Base-by-base conservation (phyloP, 64 coral and sea anemone species). In the Actinia equina region DNA sequence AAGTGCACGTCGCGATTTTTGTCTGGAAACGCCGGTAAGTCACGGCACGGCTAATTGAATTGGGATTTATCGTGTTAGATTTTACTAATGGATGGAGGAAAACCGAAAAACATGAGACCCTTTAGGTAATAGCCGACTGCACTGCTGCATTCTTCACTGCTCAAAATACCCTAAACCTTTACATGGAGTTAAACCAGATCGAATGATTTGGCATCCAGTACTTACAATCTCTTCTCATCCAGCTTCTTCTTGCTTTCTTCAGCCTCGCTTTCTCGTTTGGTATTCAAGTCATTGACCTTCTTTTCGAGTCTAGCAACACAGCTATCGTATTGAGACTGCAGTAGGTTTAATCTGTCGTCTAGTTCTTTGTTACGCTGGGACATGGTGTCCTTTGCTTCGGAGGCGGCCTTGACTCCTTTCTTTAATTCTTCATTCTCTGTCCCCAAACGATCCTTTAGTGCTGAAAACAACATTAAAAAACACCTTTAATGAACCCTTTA, bases 401-500 rank as follows among this genome's bases (percentile, higher is more conserved):
- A 84, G 5, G 83, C 45, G 14, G 85, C 71, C 44, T 95, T 86
- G 26, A 71, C 52, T 41, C 57, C 86, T 77, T 95, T 99, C 77
- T 95, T 95, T 11, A 99, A 55, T 1, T 90, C 93, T 74, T 99
- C 97, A 71, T 94, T 95, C 59, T 99, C 97, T 46, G 88, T 43
- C 18, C 71, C 87, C 42, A 93, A 22, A 88, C 87, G 88, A 59
- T 99, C 97, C 59, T 93, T 99, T 41, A 86, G 55, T 19, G 82
- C 97, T 99, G 61, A 44, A 51, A 25, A 74, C n/a, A 27, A 74
- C 2, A 74, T 71, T 6, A 27, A n/a, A 14, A 74, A 27, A 10
- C 13, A 49, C 4, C 26, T 14, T 27, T 41, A 41, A 14, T 13
- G 30, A 37, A 37, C 30, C 30, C 30, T 37, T 37, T 37, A 37